A percentile compares a stretch with the other conserved stretches of the same genome.
These are phyloP conservation scores for Drosophila virilis DNA, from an alignment of 1,140 invertebrate genomes.

Conservation along the genomic window DNA sequence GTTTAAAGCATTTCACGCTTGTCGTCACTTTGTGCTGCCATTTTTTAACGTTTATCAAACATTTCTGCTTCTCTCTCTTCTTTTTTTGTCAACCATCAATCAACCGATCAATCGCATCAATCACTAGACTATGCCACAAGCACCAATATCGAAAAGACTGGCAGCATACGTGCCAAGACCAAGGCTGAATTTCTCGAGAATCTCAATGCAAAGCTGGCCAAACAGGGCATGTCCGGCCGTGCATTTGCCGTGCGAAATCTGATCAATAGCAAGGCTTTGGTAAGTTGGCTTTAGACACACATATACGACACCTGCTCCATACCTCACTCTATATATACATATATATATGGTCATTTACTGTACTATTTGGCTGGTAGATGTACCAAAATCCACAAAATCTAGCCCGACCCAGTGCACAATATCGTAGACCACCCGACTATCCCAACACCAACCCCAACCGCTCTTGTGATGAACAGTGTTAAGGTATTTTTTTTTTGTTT, in stretches of 20 bases:
- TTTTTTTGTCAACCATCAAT: background rate
- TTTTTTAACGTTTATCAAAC: constrained; percentile 1
- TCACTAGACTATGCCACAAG: constrained; percentile 75
- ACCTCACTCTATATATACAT: constrained; percentile 1
- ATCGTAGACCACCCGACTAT: constrained; percentile 76
- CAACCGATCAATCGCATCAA: constrained; percentile 31
- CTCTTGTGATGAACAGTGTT: constrained; percentile 74
- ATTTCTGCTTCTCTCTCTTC: background rate
- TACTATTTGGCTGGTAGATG: constrained; percentile 56
- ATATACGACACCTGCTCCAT: background rate
- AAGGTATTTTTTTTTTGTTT: constrained; percentile 74
- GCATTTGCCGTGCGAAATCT: constrained; percentile 86
- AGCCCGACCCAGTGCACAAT: constrained; percentile 79
- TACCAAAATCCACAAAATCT: constrained; percentile 82
- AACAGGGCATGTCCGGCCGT: constrained; percentile 86
- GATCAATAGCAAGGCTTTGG: constrained; percentile 88
- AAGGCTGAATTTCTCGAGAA: constrained; percentile 89
- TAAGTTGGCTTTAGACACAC: constrained; percentile 64
- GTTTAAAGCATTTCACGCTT: background rate
- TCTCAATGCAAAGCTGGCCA: constrained; percentile 90
- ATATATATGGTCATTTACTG: constrained; percentile 2
- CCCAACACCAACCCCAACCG: constrained; percentile 45
- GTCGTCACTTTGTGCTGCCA: background rate
- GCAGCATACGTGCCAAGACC: constrained; percentile 84
- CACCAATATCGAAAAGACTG: constrained; percentile 84